Conservation (phyloP, 2,113 vertebrate genomes). For the Oncorhynchus gorbuscha region DNA sequence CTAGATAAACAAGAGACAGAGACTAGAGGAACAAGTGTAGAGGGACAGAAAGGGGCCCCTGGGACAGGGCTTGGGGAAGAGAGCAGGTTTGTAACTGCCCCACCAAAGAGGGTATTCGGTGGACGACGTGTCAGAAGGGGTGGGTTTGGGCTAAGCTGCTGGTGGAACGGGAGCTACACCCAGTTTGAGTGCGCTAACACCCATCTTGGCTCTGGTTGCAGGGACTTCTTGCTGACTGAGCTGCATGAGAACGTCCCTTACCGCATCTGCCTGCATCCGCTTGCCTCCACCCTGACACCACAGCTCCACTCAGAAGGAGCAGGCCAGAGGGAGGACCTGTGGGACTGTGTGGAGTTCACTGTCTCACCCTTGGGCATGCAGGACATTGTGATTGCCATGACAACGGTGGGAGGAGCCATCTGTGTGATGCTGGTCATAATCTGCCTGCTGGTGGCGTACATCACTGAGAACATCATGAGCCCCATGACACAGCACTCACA, state of each 20-base stretch:
- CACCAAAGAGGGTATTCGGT: constrained; percentile 14
- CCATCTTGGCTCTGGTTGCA: constrained; percentile 84
- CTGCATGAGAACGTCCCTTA: constrained; percentile 91
- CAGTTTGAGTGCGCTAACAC: constrained; percentile 90
- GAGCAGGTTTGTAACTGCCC: background rate
- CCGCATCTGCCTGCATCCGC: constrained; percentile 84
- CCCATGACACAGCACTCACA: constrained; percentile 66
- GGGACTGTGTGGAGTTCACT: constrained; percentile 88
- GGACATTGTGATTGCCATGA: constrained; percentile 97
- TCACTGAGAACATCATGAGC: constrained; percentile 94
- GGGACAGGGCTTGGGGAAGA: constrained; percentile 18
- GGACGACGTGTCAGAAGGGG: constrained; percentile 53
- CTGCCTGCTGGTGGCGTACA: constrained; percentile 94
- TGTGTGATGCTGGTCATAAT: constrained; percentile 98
- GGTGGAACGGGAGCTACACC: constrained; percentile 93
- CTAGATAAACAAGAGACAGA: constrained; percentile 2
- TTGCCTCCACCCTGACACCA: constrained; percentile 42
- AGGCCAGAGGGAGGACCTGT: constrained; percentile 27
- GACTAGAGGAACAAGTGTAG: background rate
- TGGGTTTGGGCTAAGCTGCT: constrained; percentile 88
- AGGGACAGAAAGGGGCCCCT: constrained; percentile 10
- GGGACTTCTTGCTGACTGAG: constrained; percentile 85
- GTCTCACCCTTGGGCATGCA: constrained; percentile 86
- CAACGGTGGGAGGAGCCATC: constrained; percentile 94
- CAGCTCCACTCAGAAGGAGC: constrained; percentile 3